Evolutionary conservation across 1,140 invertebrate species (phyloP).

Genomic region (Zaprionus tsacasi): DNA sequence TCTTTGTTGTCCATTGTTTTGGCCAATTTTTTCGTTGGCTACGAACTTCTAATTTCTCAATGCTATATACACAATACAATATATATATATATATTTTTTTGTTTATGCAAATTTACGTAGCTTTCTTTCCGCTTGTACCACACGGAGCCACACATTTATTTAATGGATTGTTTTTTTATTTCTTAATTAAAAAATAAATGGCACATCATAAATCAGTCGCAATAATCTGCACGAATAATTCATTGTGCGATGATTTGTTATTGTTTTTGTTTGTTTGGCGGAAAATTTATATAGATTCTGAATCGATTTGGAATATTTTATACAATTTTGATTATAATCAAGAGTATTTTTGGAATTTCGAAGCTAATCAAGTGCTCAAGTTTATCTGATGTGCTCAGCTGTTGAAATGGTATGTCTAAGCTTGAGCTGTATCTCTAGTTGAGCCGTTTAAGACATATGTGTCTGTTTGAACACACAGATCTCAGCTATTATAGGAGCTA

Average conservation of each 20-base stretch:
- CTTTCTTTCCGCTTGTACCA: constrained; percentile 9
- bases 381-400: too few relatives aligned
- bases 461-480: too few relatives aligned
- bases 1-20: constrained; percentile 37
- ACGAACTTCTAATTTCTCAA: constrained; percentile 24
- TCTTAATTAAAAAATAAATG: constrained; percentile 48
- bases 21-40: constrained; percentile 25
- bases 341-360: not conserved
- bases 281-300: not conserved
- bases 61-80: constrained; percentile 6
- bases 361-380: not conserved
- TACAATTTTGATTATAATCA: not conserved
- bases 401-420: too few relatives aligned
- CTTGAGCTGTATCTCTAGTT: too few relatives aligned
- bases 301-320: not conserved
- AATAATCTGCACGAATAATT: constrained; percentile 1
- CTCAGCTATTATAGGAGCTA: too few relatives aligned
- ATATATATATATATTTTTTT: not conserved
- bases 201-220: constrained; percentile 30
- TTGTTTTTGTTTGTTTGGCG: not conserved
- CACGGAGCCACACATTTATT: constrained; percentile 27
- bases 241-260: constrained; percentile 1
- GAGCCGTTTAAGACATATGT: too few relatives aligned
- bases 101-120: constrained; percentile 24
- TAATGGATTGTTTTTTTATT: constrained; percentile 29